Evolutionary conservation across 2,888 invertebrate species (phyloP), one percentile per base, ranked within the genome.

Genomic region (Watsonalla cultraria): DNA sequence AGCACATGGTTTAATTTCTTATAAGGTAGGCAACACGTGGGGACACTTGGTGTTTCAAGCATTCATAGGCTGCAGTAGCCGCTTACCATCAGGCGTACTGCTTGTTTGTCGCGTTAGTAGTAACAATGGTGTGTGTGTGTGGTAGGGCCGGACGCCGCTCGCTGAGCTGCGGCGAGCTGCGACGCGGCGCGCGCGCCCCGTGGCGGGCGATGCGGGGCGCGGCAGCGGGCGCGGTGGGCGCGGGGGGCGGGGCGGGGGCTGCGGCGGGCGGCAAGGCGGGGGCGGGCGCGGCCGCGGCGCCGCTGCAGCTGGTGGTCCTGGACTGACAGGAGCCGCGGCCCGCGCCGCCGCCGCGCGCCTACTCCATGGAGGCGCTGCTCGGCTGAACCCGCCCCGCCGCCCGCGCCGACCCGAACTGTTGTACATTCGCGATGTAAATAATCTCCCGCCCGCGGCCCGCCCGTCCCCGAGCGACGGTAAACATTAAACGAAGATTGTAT

Each of bases 101-200:
- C n/a, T n/a, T n/a, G n/a, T n/a, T n/a, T n/a, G n/a, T n/a, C n/a
- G n/a, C n/a, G n/a, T n/a, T n/a, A n/a, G 42, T 24, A 24, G 14
- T 51, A 45, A 11, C 11, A 11, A 13, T 24, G 48, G 6, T 14
- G 9, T 24, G 48, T 51, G 7, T 39, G 46, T 64, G 13, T 7
- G 35, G 39, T 11, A 98, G 98, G 91, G 95, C 95, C 92, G 92
- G 96, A 76, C 93, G 98, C 73, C 95, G 96, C 84, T 94, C 94
- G 80, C 91, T 98, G 78, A 68, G 65, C 65, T 93, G 94, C 70
- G 92, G 93, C 64, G 96, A 96, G 80, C 90, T 97, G 74, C 93
- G 96, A 74, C 92, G 96, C 76, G 95, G 78, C 59, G 73, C 72
- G 69, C 68, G 73, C 66, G 66, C 71, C 60, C 60, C 77, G 96